A percentile compares a stretch with the other conserved stretches of the same genome.
phyloP scores from a whole-genome alignment of 2,797 vertebrate species.

The Ibycter americanus region DNA sequence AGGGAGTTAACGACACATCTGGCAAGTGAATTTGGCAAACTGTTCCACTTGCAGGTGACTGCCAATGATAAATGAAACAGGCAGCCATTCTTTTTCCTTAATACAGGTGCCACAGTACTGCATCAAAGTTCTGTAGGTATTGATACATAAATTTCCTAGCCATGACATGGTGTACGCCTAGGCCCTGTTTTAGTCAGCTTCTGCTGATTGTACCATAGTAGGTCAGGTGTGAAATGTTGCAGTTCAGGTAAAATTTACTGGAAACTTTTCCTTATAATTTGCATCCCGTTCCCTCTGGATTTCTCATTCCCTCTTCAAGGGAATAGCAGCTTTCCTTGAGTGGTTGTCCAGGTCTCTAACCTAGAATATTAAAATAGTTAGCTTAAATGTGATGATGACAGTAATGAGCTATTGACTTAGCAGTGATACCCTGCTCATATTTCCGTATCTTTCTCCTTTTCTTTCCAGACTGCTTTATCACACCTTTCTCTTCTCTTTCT shows the following conservation, averaged over 20 bases:
- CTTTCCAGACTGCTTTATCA: slow-evolving; percentile 33
- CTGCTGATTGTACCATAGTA: background rate
- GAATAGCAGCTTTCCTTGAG: slow-evolving; percentile 17
- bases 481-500: slow-evolving; percentile 57
- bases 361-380: slow-evolving; percentile 53
- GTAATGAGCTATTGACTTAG: slow-evolving; percentile 26
- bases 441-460: slow-evolving; percentile 26
- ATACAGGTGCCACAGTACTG: background rate
- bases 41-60: background rate
- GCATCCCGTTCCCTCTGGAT: background rate
- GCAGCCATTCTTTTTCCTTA: background rate
- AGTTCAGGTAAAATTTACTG: background rate
- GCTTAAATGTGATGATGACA: background rate
- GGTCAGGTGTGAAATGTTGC: background rate
- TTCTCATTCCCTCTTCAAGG: background rate
- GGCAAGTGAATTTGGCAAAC: background rate
- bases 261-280: background rate
- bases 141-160: background rate
- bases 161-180: background rate
- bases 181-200: background rate
- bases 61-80: background rate
- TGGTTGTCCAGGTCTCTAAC: slow-evolving; percentile 18
- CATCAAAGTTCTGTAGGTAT: background rate
- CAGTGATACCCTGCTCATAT: background rate
- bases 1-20: background rate